Evolutionary conservation across 2,113 vertebrate species (phyloP), one percentile per base, ranked within the genome.

Genomic region (Uria aalge): DNA sequence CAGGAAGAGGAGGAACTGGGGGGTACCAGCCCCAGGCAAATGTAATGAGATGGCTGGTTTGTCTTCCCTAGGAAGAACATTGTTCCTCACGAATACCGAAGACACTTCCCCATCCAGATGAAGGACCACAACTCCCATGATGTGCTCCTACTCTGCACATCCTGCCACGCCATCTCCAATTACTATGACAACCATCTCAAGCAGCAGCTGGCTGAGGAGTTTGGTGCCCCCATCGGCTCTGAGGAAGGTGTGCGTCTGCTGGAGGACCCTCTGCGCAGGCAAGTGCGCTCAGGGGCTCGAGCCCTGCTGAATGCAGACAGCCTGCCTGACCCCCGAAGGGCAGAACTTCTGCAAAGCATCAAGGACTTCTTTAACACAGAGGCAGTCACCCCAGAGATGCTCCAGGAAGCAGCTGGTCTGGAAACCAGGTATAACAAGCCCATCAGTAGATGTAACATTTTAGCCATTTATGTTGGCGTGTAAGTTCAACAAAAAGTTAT

Each of bases 41-140:
- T 11, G 8, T 45, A 64, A 30, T 13, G 71, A 94, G 19, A 48
- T 36, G 11, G 15, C n/a, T 78, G 26, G n/a, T 88, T 63, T 90
- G 34, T 93, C n/a, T 88, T 95, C 71, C 53, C 8, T 96, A 99
- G 99, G 98, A 99, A 99, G 93, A 99, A 99, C 43, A 98, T 99
- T 40, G 99, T 99, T 48, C 99, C 99, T 2, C 99, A 99, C 0
- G 99, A 99, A 90, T 99, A 99, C 97, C 96, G 99, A 18, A 99
- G 99, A 11, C 99, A 99, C 93, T 99, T 99, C 66, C 99, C 99
- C 48, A 97, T 98, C 4, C 99, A 99, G 97, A 99, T 99, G 99
- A 99, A 99, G 96, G 99, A 99, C 98, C 99, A 99, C 98, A 99
- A 99, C 96, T 99, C 99, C 9, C 99, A 99, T 5, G 99, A 99